A percentile compares a stretch with the other conserved stretches of the same genome.
Evolutionary conservation across 2,888 invertebrate genomes (phyloP).

Genomic region (Uloborus plumipes): DNA sequence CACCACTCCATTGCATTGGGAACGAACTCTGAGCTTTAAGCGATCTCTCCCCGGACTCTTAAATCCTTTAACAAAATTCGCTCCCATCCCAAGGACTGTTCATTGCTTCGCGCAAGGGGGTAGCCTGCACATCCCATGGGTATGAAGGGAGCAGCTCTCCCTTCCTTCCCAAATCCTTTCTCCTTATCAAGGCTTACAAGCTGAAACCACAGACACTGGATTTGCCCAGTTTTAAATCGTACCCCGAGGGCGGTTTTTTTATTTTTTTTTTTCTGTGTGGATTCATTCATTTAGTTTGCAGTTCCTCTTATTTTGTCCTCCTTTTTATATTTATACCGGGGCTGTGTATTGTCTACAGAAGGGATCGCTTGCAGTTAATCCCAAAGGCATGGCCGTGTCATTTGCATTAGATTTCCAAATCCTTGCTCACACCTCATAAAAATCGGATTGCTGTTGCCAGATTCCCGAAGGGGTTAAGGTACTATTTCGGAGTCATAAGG

Average conservation of each 20-base stretch:
- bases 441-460: not conserved
- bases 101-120: too few species aligned
- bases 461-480: not conserved
- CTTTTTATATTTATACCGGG: not conserved
- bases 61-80: too few species aligned
- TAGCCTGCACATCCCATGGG: not conserved
- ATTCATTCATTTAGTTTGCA: not conserved
- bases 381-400: conserved; percentile 27
- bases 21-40: too few species aligned
- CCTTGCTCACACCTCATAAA: conserved; percentile 20
- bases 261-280: conserved; percentile 1
- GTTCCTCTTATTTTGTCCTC: not conserved
- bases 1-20: too few species aligned
- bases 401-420: conserved; percentile 21
- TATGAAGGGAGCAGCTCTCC: not conserved
- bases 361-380: conserved; percentile 43
- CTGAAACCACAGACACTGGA: conserved; percentile 25
- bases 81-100: too few species aligned
- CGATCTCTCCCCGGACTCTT: too few species aligned
- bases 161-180: conserved; percentile 18
- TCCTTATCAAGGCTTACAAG: conserved; percentile 12
- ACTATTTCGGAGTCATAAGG: not conserved
- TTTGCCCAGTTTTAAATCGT: conserved; percentile 38
- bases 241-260: conserved; percentile 22
- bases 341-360: too few species aligned